Conservation (phyloP, 2,113 vertebrate genomes). For the Odobenus rosmarus region DNA sequence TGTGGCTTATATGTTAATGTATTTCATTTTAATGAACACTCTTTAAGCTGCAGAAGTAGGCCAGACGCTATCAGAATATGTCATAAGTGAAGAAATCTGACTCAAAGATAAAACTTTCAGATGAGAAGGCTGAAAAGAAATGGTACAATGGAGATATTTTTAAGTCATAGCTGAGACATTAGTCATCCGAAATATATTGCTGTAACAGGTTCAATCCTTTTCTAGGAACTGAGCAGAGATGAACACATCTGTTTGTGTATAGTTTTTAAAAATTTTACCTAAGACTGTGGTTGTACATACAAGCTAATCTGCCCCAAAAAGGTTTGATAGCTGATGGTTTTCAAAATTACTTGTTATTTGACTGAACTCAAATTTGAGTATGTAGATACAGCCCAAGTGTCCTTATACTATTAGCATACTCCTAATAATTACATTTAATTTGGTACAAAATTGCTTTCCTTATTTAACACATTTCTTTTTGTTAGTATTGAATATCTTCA, state of each 20-base stretch:
- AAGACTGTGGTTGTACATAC: background rate
- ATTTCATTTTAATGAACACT: conserved; percentile 79
- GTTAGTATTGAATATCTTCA: conserved; percentile 37
- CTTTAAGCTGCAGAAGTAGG: conserved; percentile 70
- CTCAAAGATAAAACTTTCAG: conserved; percentile 76
- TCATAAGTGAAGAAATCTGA: conserved; percentile 60
- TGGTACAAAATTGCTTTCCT: background rate
- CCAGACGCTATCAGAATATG: conserved; percentile 63
- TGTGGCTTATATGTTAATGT: conserved; percentile 78
- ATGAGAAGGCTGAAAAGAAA: conserved; percentile 69
- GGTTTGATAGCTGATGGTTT: background rate
- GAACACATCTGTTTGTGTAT: conserved; percentile 36
- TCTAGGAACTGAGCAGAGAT: conserved; percentile 45
- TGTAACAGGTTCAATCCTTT: conserved; percentile 45
- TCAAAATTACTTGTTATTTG: conserved; percentile 46
- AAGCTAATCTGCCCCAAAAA: background rate
- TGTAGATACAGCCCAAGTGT: background rate
- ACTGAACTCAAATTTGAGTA: conserved; percentile 19
- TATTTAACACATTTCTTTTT: conserved; percentile 34
- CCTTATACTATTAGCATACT: background rate
- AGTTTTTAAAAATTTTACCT: conserved; percentile 14
- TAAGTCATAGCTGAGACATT: conserved; percentile 69
- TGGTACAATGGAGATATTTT: conserved; percentile 69
- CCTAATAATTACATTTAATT: conserved; percentile 52
- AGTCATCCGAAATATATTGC: conserved; percentile 71